These are phyloP conservation scores for Hydraecia micacea DNA, from an alignment of 2,888 invertebrate species.

Conservation along the genomic window DNA sequence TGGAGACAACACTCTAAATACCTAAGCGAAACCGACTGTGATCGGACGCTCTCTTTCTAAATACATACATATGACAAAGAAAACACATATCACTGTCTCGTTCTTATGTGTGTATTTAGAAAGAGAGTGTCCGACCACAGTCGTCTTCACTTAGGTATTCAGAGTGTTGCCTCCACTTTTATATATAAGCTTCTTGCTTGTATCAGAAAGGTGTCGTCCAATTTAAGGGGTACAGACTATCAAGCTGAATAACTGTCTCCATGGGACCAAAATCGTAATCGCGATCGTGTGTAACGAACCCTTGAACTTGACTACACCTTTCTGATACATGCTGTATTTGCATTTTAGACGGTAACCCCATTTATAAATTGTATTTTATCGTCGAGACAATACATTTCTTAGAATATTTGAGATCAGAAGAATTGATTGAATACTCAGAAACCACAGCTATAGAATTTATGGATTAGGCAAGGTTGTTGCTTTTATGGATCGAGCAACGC, in stretches of 20 bases:
- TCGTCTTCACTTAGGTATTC: too few relatives aligned
- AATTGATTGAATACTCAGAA: constrained; percentile 30
- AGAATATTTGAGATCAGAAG: constrained; percentile 15
- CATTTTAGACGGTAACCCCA: constrained; percentile 10
- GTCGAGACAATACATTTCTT: not conserved
- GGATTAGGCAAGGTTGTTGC: constrained; percentile 10
- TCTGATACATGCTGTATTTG: too few relatives aligned
- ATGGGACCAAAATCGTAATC: not conserved
- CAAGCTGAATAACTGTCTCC: not conserved
- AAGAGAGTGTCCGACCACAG: too few relatives aligned
- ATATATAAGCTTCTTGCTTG: too few relatives aligned
- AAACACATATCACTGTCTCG: too few relatives aligned
- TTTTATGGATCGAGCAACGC: constrained; percentile 7
- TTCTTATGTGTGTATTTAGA: too few relatives aligned
- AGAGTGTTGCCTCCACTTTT: too few relatives aligned
- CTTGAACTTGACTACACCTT: not conserved
- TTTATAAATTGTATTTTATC: not conserved
- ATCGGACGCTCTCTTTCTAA: too few relatives aligned
- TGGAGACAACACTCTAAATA: too few relatives aligned
- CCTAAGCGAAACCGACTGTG: too few relatives aligned
- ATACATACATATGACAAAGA: too few relatives aligned
- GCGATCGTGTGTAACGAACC: not conserved
- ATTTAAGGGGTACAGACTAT: not conserved
- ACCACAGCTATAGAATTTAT: constrained; percentile 9
- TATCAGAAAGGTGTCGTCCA: not conserved